Percentiles rank a stretch among this genome's conserved stretches.
Conservation (phyloP, 2,888 invertebrate species). For the Stenoptilia bipunctidactyla region DNA sequence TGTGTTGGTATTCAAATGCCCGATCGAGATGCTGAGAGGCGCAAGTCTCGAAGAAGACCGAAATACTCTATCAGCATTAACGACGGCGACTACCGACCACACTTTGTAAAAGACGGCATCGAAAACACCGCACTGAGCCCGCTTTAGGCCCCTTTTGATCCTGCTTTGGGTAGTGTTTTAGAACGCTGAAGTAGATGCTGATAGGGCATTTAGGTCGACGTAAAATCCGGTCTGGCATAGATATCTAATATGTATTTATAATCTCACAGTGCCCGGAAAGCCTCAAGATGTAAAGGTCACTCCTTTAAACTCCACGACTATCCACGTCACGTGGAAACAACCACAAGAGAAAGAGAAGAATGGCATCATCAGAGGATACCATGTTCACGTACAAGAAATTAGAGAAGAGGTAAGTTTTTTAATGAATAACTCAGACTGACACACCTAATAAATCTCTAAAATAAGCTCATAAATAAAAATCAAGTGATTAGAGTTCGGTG, state of each 20-base stretch:
- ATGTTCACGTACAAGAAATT: constrained; percentile 94
- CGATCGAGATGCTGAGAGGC: constrained; percentile 69
- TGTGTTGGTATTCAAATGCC: constrained; percentile 84
- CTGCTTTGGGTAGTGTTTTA: constrained; percentile 53
- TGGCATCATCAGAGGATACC: constrained; percentile 96
- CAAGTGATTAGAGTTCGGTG: too few species aligned
- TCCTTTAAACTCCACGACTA: constrained; percentile 94
- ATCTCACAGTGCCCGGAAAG: constrained; percentile 93
- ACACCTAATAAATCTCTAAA: too few species aligned
- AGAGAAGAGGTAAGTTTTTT: constrained; percentile 78
- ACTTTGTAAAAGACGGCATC: constrained; percentile 21
- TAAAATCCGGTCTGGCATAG: constrained; percentile 26
- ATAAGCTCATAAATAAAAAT: too few species aligned
- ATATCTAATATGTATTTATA: constrained; percentile 29
- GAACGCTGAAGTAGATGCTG: constrained; percentile 68
- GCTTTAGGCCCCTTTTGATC: constrained; percentile 35
- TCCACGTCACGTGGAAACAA: constrained; percentile 95
- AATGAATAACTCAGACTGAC: too few species aligned
- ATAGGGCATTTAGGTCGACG: constrained; percentile 64
- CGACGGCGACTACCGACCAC: constrained; percentile 59
- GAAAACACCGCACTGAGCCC: constrained; percentile 34
- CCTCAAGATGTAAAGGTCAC: constrained; percentile 92
- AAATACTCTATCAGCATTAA: constrained; percentile 65
- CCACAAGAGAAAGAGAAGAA: constrained; percentile 93
- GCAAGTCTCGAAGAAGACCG: constrained; percentile 44